Conservation (phyloP, 2,113 vertebrate species). For the Thryonomys swinderianus region DNA sequence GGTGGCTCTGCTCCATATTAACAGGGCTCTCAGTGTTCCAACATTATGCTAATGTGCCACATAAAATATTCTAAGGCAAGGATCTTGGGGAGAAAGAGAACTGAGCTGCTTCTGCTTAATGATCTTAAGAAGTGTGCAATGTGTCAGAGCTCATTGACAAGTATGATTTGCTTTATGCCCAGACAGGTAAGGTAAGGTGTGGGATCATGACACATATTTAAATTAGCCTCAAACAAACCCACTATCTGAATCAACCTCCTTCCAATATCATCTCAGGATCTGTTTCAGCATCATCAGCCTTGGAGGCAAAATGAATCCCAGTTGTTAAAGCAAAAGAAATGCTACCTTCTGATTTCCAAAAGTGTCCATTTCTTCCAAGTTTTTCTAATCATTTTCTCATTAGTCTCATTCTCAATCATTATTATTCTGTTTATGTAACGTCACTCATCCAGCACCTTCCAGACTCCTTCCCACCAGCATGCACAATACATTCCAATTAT, state of each 20-base stretch:
- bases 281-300: neutral
- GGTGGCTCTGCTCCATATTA: slow-evolving; percentile 54
- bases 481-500: slow-evolving; percentile 89
- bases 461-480: slow-evolving; percentile 84
- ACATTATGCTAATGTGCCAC: slow-evolving; percentile 65
- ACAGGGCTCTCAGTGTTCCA: slow-evolving; percentile 50
- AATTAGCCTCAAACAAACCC: neutral
- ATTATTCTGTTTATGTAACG: slow-evolving; percentile 84
- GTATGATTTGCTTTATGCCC: slow-evolving; percentile 30
- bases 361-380: slow-evolving; percentile 81
- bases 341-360: slow-evolving; percentile 72
- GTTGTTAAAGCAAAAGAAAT: slow-evolving; percentile 48
- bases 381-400: slow-evolving; percentile 83
- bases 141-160: slow-evolving; percentile 6
- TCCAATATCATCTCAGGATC: neutral
- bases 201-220: neutral
- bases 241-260: slow-evolving; percentile 1
- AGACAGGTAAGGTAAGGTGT: neutral
- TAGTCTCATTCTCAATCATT: slow-evolving; percentile 81
- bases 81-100: neutral
- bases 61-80: slow-evolving; percentile 62
- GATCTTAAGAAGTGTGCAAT: slow-evolving; percentile 12
- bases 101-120: slow-evolving; percentile 11
- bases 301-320: slow-evolving; percentile 43
- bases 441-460: slow-evolving; percentile 84